Evolutionary conservation across 2,113 vertebrate genomes (phyloP).

Genomic region (Aix galericulata): DNA sequence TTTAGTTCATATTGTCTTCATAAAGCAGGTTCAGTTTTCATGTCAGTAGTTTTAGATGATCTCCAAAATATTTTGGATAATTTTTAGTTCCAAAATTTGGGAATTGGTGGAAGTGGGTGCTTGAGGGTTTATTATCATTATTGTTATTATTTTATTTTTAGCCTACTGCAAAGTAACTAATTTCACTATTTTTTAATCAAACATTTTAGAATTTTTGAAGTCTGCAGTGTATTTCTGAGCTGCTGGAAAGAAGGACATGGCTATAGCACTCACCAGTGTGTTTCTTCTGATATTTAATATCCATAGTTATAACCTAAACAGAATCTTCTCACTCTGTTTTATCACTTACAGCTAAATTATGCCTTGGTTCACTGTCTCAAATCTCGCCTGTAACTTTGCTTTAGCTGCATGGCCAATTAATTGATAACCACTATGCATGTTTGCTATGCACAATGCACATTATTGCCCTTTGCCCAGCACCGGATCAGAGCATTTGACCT

Average conservation of each 20-base stretch:
- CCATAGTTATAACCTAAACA: neutral
- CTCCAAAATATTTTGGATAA: neutral
- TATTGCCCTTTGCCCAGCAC: conserved; percentile 55
- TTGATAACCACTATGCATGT: conserved; percentile 71
- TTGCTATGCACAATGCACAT: conserved; percentile 58
- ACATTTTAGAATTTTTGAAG: neutral
- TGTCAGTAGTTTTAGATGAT: neutral
- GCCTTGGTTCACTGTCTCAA: conserved; percentile 45
- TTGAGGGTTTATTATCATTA: neutral
- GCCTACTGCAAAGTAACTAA: neutral
- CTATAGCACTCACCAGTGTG: neutral
- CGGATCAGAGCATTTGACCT: conserved; percentile 72
- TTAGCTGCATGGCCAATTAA: conserved; percentile 73
- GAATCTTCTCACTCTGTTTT: neutral
- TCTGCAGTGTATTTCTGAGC: neutral
- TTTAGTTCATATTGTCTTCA: neutral
- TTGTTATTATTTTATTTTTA: neutral
- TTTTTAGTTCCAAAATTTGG: neutral
- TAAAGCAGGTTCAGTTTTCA: neutral
- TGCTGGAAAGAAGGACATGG: neutral
- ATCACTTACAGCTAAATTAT: neutral
- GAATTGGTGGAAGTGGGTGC: neutral
- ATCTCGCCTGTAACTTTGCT: conserved; percentile 48
- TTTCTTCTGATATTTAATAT: neutral
- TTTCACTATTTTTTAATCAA: neutral